These are phyloP conservation scores for Planococcus citri DNA, from an alignment of 1,140 invertebrate genomes.

Conservation along the genomic window DNA sequence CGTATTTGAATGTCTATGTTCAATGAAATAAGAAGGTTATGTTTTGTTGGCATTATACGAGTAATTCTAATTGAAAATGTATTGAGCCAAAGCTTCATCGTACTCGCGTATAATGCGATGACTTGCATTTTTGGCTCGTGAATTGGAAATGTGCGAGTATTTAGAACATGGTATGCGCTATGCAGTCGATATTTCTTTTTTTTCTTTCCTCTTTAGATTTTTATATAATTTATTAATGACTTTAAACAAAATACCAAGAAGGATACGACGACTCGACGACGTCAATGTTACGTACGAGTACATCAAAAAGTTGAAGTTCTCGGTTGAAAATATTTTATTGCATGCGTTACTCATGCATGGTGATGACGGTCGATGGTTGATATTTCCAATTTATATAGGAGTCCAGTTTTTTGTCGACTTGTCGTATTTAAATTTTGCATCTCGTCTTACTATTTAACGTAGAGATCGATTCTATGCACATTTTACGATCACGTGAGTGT, in stretches of 20 bases:
- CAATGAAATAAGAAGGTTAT: not conserved
- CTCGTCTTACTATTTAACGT: too few species aligned
- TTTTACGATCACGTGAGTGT: not conserved
- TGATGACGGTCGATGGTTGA: not conserved
- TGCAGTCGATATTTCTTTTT: not conserved
- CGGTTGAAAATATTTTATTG: not conserved
- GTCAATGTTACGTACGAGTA: too few species aligned
- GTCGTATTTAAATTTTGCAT: too few species aligned
- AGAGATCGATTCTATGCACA: too few species aligned
- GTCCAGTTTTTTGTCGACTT: too few species aligned
- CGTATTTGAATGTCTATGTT: not conserved
- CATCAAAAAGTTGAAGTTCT: not conserved
- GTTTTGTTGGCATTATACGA: not conserved
- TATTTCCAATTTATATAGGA: too few species aligned
- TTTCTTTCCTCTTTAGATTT: too few species aligned
- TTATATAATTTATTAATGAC: too few species aligned
- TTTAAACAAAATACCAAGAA: too few species aligned
- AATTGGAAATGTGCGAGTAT: not conserved
- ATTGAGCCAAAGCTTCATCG: not conserved
- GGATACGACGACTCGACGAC: too few species aligned
- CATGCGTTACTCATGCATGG: not conserved
- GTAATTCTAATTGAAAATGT: not conserved
- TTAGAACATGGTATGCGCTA: too few species aligned
- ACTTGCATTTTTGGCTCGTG: not conserved
- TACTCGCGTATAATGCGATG: not conserved